Evolutionary conservation across 92 coral and sea anemone species (phyloP), one percentile per base, ranked within the genome.

Genomic region (Desmophyllum pertusum): DNA sequence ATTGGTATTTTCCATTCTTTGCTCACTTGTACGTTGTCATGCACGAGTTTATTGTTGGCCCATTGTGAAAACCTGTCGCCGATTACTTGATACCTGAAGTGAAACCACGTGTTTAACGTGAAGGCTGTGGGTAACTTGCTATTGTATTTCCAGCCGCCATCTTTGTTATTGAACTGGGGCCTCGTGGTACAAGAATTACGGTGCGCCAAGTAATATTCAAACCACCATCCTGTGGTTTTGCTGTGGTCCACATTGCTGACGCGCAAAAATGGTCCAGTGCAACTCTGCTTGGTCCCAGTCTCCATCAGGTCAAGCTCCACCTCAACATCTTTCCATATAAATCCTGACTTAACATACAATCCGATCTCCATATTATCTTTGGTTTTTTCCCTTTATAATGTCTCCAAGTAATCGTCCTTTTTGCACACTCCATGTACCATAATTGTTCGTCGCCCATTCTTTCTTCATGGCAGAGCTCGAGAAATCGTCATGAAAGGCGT

Each of bases 241-340:
- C 81, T 57, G 53, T 78, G 41, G 0, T 76, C 19, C 13, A 77
- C 86, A 51, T 94, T 83, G n/a, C 51, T 43, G 21, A 85, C 68
- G 63, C 95, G 83, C 51, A 94, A 62, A n/a, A 94, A 87, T 36
- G 96, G 91, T 9, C 98, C 98, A 9, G 94, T 94, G 45, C 9
- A 88, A 19, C 83, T 83, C 2, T 66, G 74, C 0, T 19, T 55
- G 40, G 71, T 67, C 40, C 87, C 81, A 57, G 88, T 83, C 73
- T 92, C 98, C 94, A 90, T 88, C 69, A 94, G 45, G 59, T 94
- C 98, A 4, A 94, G 86, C 36, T 94, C 98, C 0, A 94, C 91
- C 57, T 90, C 94, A 18, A 89, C 38, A 64, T 92, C 96, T 61
- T 43, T 83, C 98, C 98, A 94, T 5, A 53, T 43, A 48, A 42